phyloP scores from a whole-genome alignment of 2,888 invertebrate species.

The Autographa pulchrina region DNA sequence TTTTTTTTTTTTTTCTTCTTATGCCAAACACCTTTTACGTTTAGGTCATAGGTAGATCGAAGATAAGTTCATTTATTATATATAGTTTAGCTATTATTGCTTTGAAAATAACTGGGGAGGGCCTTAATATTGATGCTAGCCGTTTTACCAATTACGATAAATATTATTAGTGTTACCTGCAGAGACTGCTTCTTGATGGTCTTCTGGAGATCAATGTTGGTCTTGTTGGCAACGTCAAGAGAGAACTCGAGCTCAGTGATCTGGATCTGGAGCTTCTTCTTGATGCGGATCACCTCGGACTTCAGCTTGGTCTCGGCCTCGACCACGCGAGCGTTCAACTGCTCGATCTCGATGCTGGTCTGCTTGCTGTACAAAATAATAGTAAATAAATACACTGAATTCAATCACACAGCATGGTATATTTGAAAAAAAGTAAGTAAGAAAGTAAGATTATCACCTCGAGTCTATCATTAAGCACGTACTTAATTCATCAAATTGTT shows the following conservation, averaged over 20 bases:
- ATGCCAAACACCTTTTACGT: too few species aligned
- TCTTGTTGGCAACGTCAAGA: slow-evolving; percentile 99
- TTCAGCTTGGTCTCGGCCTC: slow-evolving; percentile 99
- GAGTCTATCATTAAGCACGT: slow-evolving; percentile 90
- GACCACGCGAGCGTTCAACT: slow-evolving; percentile 97
- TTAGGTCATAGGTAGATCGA: too few species aligned
- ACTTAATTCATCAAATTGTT: slow-evolving; percentile 90
- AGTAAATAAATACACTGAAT: slow-evolving; percentile 21
- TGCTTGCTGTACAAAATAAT: slow-evolving; percentile 93
- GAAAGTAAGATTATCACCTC: slow-evolving; percentile 86
- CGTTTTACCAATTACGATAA: not conserved
- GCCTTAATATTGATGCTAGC: too few species aligned
- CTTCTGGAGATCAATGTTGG: slow-evolving; percentile 98
- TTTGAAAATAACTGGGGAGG: too few species aligned
- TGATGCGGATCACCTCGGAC: slow-evolving; percentile 98
- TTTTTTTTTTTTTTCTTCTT: too few species aligned
- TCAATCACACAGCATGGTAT: not conserved
- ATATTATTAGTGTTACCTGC: slow-evolving; percentile 88
- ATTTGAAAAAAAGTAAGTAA: too few species aligned
- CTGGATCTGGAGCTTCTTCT: slow-evolving; percentile 99
- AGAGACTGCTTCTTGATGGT: slow-evolving; percentile 99
- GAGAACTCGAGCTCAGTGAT: slow-evolving; percentile 99
- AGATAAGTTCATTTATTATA: too few species aligned
- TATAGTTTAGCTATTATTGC: too few species aligned
- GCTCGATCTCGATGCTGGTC: slow-evolving; percentile 99